Conservation (phyloP, 2,797 vertebrate species). For the Vultur gryphus region DNA sequence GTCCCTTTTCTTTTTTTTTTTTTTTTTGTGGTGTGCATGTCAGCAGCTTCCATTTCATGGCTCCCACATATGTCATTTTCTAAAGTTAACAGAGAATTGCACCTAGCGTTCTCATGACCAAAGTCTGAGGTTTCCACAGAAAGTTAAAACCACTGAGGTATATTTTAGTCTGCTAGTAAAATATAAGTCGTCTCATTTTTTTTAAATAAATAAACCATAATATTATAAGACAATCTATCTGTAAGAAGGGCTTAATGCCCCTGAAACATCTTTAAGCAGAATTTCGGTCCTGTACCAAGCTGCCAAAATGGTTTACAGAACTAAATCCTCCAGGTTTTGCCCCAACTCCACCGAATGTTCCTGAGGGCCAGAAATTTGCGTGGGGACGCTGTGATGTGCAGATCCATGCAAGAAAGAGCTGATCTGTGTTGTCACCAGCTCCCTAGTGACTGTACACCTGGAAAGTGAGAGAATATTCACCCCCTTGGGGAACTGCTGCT, state of each 20-base stretch:
- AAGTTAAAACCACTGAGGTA: background rate
- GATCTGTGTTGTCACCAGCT: background rate
- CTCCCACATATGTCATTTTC: background rate
- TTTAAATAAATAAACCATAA: background rate
- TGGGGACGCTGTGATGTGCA: background rate
- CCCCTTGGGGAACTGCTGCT: background rate
- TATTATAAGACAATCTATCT: background rate
- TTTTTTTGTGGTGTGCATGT: background rate
- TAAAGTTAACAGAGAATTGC: background rate
- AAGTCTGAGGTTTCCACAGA: background rate
- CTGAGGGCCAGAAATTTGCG: background rate
- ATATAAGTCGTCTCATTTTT: background rate
- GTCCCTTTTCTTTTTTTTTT: no score
- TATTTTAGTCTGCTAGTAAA: background rate
- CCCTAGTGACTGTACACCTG: background rate
- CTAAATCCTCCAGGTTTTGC: background rate
- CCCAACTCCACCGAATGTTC: background rate
- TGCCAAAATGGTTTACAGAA: background rate
- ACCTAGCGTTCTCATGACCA: background rate
- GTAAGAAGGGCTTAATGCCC: background rate
- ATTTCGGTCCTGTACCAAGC: background rate
- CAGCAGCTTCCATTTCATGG: background rate
- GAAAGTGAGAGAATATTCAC: background rate
- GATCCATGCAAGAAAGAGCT: background rate
- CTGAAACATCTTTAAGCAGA: background rate